These are phyloP conservation scores for Cosmia trapezina DNA, from an alignment of 2,888 invertebrate species.

Conservation along the genomic window DNA sequence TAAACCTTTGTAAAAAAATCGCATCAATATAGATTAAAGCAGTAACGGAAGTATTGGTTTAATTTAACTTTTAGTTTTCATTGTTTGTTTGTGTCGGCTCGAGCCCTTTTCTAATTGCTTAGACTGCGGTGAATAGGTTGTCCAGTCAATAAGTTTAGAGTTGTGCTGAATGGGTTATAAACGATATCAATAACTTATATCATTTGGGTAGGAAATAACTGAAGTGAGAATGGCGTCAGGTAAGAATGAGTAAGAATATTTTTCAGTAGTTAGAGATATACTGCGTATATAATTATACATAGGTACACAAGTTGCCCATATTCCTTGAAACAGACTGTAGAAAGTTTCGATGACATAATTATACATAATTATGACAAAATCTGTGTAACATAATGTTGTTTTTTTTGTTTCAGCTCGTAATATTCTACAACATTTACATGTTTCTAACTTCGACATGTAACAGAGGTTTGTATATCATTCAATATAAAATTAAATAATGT, in stretches of 20 bases:
- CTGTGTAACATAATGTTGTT: neutral
- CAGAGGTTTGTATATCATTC: conserved; percentile 21
- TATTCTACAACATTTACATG: conserved; percentile 94
- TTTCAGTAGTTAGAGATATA: neutral
- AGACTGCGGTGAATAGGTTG: neutral
- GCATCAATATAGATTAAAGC: neutral
- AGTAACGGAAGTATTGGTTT: neutral
- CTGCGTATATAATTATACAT: neutral
- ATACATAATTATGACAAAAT: too few relatives aligned
- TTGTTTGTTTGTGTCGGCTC: neutral
- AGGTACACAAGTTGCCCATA: neutral
- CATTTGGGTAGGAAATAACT: neutral
- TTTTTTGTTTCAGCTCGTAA: conserved; percentile 93
- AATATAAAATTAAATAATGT: conserved; percentile 12
- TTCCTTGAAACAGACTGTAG: neutral
- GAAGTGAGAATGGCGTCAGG: conserved; percentile 5
- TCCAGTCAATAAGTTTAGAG: neutral
- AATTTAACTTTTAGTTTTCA: neutral
- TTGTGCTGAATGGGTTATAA: neutral
- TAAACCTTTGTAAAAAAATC: too few relatives aligned
- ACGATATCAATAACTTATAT: neutral
- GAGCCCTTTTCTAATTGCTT: neutral
- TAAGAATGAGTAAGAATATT: conserved; percentile 19
- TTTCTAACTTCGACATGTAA: conserved; percentile 94
- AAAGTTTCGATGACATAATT: conserved; percentile 7